Percentiles rank a stretch among this genome's conserved stretches.
Conservation (phyloP, 2,113 vertebrate genomes). For the Phaetusa simplex region DNA sequence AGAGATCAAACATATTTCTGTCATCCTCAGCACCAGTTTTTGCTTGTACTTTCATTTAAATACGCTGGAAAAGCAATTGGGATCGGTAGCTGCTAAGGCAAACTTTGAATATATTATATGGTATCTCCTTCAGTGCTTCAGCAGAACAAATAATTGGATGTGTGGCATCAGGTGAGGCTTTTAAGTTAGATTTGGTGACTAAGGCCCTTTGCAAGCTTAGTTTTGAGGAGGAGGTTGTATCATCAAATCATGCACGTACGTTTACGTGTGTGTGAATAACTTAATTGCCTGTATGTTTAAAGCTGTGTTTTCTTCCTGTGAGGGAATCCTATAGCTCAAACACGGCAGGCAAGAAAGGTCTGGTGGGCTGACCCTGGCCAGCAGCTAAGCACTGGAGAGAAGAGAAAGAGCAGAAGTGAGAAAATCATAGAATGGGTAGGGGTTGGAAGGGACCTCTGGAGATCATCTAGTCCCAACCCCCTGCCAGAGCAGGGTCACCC, state of each 20-base stretch:
- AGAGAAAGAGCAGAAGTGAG: background rate
- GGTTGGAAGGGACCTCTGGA: background rate
- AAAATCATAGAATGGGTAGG: background rate
- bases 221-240: background rate
- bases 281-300: background rate
- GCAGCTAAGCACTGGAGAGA: background rate
- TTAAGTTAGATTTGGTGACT: background rate
- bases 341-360: background rate
- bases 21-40: background rate
- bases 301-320: background rate
- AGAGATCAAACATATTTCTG: background rate
- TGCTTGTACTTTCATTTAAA: background rate
- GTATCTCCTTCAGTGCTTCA: conserved; percentile 33
- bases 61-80: conserved; percentile 3
- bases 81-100: background rate
- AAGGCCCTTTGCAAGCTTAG: background rate
- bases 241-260: background rate
- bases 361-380: background rate
- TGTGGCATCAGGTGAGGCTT: background rate
- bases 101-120: background rate
- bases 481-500: background rate
- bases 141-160: background rate
- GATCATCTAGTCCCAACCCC: background rate
- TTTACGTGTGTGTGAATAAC: background rate
- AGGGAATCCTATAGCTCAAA: background rate